A percentile compares a stretch with the other conserved stretches of the same genome.
Conservation (phyloP, 2,113 vertebrate species). For the Hyla sarda region DNA sequence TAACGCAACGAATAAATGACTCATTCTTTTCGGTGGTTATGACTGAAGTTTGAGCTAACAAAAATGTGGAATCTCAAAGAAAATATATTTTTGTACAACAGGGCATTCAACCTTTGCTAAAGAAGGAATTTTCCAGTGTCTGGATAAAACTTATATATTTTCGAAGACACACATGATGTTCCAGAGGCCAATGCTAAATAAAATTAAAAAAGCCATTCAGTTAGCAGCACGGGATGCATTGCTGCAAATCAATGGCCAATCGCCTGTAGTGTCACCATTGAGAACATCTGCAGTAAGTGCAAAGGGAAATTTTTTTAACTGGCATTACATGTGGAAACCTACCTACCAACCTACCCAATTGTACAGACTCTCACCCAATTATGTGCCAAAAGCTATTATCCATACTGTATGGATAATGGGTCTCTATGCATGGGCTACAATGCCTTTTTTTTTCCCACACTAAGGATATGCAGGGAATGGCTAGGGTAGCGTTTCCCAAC, state of each 20-base stretch:
- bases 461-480: no score
- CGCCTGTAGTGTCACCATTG: not conserved
- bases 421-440: no score
- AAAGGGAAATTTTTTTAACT: not conserved
- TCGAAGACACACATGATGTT: not conserved
- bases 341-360: not conserved
- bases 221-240: not conserved
- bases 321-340: not conserved
- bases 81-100: conserved; percentile 44
- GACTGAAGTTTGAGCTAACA: conserved; percentile 48
- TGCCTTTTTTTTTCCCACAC: no score
- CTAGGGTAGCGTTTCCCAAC: no score
- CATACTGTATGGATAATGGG: not conserved
- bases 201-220: conserved; percentile 6
- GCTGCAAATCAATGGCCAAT: not conserved
- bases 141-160: conserved; percentile 23
- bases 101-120: conserved; percentile 38
- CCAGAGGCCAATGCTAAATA: not conserved
- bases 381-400: not conserved
- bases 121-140: conserved; percentile 34
- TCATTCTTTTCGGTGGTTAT: conserved; percentile 41
- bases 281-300: not conserved
- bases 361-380: not conserved
- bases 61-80: conserved; percentile 40
- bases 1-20: conserved; percentile 37